These are phyloP conservation scores for Channa maculata DNA, from an alignment of 2,113 vertebrate species.

Conservation along the genomic window DNA sequence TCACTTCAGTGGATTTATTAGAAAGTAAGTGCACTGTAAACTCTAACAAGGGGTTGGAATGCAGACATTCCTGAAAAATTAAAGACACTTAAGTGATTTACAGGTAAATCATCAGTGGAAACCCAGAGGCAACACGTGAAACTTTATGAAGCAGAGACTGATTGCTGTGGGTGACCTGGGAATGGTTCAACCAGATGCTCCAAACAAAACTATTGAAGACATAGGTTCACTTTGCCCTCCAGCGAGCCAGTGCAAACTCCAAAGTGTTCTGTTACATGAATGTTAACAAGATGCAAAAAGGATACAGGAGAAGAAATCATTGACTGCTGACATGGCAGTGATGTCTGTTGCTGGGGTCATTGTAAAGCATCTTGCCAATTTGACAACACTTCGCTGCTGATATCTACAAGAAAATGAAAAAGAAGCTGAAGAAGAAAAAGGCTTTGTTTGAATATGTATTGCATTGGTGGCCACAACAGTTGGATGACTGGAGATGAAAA, in stretches of 20 bases:
- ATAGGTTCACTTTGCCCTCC: constrained; percentile 16
- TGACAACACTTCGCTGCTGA: constrained; percentile 80
- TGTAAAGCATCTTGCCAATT: constrained; percentile 72
- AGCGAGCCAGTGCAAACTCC: neutral
- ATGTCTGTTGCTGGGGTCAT: constrained; percentile 79
- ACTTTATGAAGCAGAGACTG: constrained; percentile 41
- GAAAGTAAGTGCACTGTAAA: constrained; percentile 64
- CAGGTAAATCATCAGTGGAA: constrained; percentile 48
- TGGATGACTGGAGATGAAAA: neutral
- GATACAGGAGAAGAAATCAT: constrained; percentile 93
- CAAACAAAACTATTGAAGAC: constrained; percentile 1
- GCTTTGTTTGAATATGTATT: neutral
- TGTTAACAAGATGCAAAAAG: constrained; percentile 67
- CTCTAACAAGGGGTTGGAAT: constrained; percentile 60
- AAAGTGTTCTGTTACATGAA: constrained; percentile 22
- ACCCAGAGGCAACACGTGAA: constrained; percentile 27
- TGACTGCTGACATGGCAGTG: constrained; percentile 87
- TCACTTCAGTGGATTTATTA: constrained; percentile 59
- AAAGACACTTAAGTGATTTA: constrained; percentile 65
- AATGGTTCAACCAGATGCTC: constrained; percentile 33
- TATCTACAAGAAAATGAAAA: constrained; percentile 78
- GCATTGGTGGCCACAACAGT: too few species aligned
- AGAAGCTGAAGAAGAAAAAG: neutral
- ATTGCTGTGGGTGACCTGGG: constrained; percentile 45
- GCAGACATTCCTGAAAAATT: constrained; percentile 71